phyloP scores from a whole-genome alignment of 2,113 vertebrate species.

The Macaca nemestrina region DNA sequence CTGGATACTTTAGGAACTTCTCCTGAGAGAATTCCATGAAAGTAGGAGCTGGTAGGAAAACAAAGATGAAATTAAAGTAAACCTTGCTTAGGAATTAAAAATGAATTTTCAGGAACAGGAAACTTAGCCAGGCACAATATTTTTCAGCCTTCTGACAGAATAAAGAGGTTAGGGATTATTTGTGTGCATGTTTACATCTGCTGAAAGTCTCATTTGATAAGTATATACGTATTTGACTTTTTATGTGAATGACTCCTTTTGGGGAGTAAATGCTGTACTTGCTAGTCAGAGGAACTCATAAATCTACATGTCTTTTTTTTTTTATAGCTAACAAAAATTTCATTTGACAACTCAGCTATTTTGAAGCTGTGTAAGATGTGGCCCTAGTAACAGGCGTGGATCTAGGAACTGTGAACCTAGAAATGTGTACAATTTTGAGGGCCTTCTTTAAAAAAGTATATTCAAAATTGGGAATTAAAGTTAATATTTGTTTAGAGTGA shows the following conservation, averaged over 20 bases:
- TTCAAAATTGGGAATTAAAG: neutral
- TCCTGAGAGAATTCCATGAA: slow-evolving; percentile 79
- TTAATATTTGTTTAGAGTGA: slow-evolving; percentile 22
- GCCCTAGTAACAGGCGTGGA: neutral
- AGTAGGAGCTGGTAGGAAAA: slow-evolving; percentile 78
- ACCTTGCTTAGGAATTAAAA: slow-evolving; percentile 75
- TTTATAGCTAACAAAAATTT: slow-evolving; percentile 42
- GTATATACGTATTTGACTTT: slow-evolving; percentile 42
- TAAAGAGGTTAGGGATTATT: slow-evolving; percentile 63
- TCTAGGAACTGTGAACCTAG: neutral
- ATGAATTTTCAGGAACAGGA: slow-evolving; percentile 76
- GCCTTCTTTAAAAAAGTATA: neutral
- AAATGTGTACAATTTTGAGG: neutral
- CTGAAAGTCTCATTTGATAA: slow-evolving; percentile 70
- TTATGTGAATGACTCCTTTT: slow-evolving; percentile 43
- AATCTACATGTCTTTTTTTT: neutral
- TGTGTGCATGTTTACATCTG: slow-evolving; percentile 60
- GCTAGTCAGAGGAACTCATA: slow-evolving; percentile 52
- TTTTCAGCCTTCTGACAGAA: slow-evolving; percentile 68
- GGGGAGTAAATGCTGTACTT: slow-evolving; percentile 58
- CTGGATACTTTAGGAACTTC: slow-evolving; percentile 69
- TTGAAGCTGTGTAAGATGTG: slow-evolving; percentile 22
- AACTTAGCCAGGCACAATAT: slow-evolving; percentile 65
- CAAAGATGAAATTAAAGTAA: slow-evolving; percentile 80
- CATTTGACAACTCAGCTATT: slow-evolving; percentile 44